Base-by-base conservation (phyloP, 2,113 vertebrate species). In the Orthonyx spaldingii region DNA sequence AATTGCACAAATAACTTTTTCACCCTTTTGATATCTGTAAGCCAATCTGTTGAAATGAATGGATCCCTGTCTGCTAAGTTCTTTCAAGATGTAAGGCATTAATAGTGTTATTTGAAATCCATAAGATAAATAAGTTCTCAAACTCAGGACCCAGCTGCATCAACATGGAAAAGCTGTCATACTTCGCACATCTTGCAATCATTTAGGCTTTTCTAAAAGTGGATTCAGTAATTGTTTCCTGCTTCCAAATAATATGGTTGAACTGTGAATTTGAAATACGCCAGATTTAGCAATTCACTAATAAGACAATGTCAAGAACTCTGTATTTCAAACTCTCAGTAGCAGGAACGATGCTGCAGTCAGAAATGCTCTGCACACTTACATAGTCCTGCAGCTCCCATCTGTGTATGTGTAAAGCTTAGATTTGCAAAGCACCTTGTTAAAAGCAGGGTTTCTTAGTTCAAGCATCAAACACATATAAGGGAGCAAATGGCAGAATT, bases 191-290 rank as follows among this genome's bases (percentile, higher is more conserved):
- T 64, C 50, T 28, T 93, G 16, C 77, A 92, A 19, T 79, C 57
- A 60, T 87, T 74, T 60, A 42, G 23, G 6, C 46, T 35, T 55
- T 82, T 89, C 78, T 85, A 70, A 79, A 92, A 75, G 27, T n/a
- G 59, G 90, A 89, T 82, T 65, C n/a, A 76, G 49, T 92, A 89
- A 91, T 85, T 89, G 37, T 79, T 80, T 93, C 63, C 78, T 85
- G 46, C 39, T 93, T 92, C 77, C 74, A 85, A 84, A 64, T 61
- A 41, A 28, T 81, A 28, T 16, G 75, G 21, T 68, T 46, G 66
- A 95, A 55, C 28, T n/a, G 42, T 56, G 53, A 78, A 76, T 84
- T 74, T 89, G 24, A 84, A 88, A 87, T 55, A 57, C 1, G 2
- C 11, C 63, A 84, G 42, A 64, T 85, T 65, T 89, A 83, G 50